Percentiles rank a stretch among this genome's conserved stretches.
These are phyloP conservation scores for Hyles lineata DNA, from an alignment of 2,888 invertebrate species.

Conservation along the genomic window DNA sequence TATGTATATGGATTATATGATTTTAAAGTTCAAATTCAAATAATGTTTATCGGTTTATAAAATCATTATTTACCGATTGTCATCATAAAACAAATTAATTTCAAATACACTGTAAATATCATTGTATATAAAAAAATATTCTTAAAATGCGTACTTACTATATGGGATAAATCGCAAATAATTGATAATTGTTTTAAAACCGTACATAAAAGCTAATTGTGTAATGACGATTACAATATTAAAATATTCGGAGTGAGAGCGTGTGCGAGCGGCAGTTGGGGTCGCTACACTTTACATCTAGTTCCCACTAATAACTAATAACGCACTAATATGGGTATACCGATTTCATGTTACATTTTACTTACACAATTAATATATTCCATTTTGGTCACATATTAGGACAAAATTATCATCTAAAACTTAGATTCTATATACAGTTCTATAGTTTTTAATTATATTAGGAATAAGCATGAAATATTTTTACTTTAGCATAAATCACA, in stretches of 20 bases:
- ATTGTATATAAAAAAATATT: not conserved
- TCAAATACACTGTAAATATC: too few species aligned
- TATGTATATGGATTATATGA: not conserved
- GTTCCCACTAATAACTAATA: constrained; percentile 13
- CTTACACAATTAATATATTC: constrained; percentile 53
- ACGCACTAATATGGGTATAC: constrained; percentile 9
- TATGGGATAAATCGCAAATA: not conserved
- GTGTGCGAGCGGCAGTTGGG: constrained; percentile 1
- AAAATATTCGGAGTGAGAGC: not conserved
- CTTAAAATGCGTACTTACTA: not conserved
- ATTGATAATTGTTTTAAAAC: not conserved
- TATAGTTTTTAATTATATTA: constrained; percentile 72
- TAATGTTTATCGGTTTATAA: not conserved
- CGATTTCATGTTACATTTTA: constrained; percentile 31
- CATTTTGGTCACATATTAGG: constrained; percentile 76
- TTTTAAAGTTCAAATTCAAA: constrained; percentile 12
- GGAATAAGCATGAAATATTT: constrained; percentile 79
- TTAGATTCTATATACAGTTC: constrained; percentile 74
- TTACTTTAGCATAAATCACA: constrained; percentile 81
- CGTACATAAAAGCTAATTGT: constrained; percentile 5
- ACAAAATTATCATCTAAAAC: constrained; percentile 65
- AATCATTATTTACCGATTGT: too few species aligned
- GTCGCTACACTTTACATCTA: constrained; percentile 19
- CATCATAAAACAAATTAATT: too few species aligned
- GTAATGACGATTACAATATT: constrained; percentile 6